Percentiles rank a stretch among this genome's conserved stretches.
phyloP scores from a whole-genome alignment of 35 echinoderm and acorn worm species.

The Diadema setosum region DNA sequence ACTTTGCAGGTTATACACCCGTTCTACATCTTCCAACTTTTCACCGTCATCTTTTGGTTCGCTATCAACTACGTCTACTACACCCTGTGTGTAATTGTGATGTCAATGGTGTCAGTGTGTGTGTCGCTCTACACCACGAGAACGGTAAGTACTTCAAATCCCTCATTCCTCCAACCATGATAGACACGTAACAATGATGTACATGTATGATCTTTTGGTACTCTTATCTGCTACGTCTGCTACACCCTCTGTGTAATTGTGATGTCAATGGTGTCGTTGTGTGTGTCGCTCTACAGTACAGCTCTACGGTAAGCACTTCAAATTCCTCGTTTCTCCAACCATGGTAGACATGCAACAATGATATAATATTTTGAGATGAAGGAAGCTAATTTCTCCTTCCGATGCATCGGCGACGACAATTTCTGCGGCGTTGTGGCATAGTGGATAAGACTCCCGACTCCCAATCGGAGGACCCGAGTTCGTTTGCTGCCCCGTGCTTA shows the following conservation, averaged over 20 bases:
- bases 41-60: conserved; percentile 66
- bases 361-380: no score
- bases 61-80: conserved; percentile 61
- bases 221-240: conserved; percentile 38
- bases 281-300: conserved; percentile 60
- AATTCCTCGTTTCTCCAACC: not conserved
- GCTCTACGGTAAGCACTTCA: no score
- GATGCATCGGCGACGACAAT: no score
- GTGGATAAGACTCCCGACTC: no score
- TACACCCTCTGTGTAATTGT: conserved; percentile 55
- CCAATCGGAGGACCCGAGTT: no score
- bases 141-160: no score
- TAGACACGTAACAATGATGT: not conserved
- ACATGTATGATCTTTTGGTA: conserved; percentile 70
- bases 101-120: conserved; percentile 64
- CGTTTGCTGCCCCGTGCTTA: no score
- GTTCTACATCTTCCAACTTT: conserved; percentile 88
- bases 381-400: no score
- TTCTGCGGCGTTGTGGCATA: no score
- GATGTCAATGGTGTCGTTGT: conserved; percentile 67
- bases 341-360: not conserved
- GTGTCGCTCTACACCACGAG: conserved; percentile 64
- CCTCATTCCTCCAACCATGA: not conserved
- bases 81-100: conserved; percentile 40
- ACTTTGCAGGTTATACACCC: conserved; percentile 75